Conservation (phyloP, 2,888 invertebrate species). For the Ophion ellenae region DNA sequence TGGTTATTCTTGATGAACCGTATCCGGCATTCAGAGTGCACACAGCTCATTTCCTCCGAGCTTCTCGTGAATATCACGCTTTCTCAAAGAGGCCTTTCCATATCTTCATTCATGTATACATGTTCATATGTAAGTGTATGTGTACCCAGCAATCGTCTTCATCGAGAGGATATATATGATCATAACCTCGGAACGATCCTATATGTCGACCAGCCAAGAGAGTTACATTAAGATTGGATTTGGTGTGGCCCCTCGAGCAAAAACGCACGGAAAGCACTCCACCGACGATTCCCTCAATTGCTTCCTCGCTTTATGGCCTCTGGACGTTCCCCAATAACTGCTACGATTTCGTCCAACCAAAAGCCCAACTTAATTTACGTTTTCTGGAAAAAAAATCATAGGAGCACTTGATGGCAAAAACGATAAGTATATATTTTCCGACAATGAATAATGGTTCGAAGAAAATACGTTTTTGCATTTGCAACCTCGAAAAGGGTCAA, state of each 20-base stretch:
- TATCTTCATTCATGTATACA: constrained; percentile 16
- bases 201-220: constrained; percentile 54
- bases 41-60: constrained; percentile 28
- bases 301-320: constrained; percentile 59
- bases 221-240: constrained; percentile 62
- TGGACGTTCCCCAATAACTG: constrained; percentile 66
- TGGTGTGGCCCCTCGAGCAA: constrained; percentile 39
- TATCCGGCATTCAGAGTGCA: constrained; percentile 62
- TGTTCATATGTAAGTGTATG: constrained; percentile 32
- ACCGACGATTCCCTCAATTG: constrained; percentile 23
- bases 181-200: constrained; percentile 50
- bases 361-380: constrained; percentile 61
- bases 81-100: not conserved
- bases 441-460: constrained; percentile 7
- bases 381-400: constrained; percentile 33
- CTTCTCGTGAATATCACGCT: constrained; percentile 34
- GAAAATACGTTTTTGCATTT: not conserved
- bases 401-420: constrained; percentile 9
- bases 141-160: constrained; percentile 33
- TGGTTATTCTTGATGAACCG: constrained; percentile 64
- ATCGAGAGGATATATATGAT: constrained; percentile 61
- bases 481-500: no score
- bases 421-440: constrained; percentile 7
- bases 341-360: constrained; percentile 62
- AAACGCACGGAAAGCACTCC: constrained; percentile 35